Conservation (phyloP, 1,140 invertebrate genomes). For the Ylistrum balloti region DNA sequence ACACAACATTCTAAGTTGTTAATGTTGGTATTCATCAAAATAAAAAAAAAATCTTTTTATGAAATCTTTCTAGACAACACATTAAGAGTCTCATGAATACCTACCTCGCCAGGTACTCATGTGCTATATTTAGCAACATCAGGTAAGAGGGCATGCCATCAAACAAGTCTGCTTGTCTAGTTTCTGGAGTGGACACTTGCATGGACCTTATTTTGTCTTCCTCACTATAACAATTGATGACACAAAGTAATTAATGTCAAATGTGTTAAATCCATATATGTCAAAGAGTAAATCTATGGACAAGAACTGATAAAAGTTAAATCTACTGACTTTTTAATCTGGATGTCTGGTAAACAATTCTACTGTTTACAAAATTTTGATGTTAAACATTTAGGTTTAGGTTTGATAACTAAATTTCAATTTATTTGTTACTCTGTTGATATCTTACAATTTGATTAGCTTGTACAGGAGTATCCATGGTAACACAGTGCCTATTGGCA, state of each 20-base stretch:
- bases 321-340: too few relatives aligned
- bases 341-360: too few relatives aligned
- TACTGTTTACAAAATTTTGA: neutral
- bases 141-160: conserved; percentile 89
- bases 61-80: too few relatives aligned
- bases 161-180: conserved; percentile 83
- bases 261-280: conserved; percentile 48
- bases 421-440: neutral
- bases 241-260: neutral
- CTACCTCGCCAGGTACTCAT: conserved; percentile 91
- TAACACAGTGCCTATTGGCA: conserved; percentile 88
- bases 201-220: conserved; percentile 66
- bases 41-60: too few relatives aligned
- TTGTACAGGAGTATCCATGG: conserved; percentile 93
- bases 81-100: conserved; percentile 46
- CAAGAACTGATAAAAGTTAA: too few relatives aligned
- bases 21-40: too few relatives aligned
- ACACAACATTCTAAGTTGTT: too few relatives aligned
- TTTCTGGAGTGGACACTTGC: conserved; percentile 83
- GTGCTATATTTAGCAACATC: conserved; percentile 87
- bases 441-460: conserved; percentile 84
- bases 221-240: conserved; percentile 70
- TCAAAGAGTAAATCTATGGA: neutral
- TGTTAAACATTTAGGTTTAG: neutral
- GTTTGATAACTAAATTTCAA: neutral